A percentile compares a stretch with the other conserved stretches of the same genome.
Conservation (phyloP, 1,140 invertebrate genomes). For the Chrysoperla carnea region DNA sequence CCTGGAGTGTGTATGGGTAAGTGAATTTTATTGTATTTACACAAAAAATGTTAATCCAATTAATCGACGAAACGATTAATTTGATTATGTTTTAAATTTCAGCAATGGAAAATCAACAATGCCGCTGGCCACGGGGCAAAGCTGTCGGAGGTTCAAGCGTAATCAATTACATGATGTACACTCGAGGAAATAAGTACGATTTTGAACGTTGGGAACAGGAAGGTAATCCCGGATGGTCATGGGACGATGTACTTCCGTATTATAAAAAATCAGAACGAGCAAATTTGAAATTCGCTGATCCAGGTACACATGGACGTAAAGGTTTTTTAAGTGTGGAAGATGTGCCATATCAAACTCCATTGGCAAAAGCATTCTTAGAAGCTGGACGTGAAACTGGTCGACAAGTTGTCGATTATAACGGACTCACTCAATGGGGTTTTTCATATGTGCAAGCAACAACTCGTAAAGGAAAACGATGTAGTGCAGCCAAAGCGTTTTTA, state of each 20-base stretch:
- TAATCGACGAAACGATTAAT: no score
- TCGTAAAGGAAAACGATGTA: conserved; percentile 24
- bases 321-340: conserved; percentile 40
- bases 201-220: conserved; percentile 55
- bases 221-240: conserved; percentile 55
- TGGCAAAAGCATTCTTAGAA: conserved; percentile 45
- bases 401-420: conserved; percentile 41
- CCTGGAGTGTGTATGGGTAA: conserved; percentile 40
- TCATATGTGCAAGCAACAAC: conserved; percentile 47
- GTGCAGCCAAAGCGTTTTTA: conserved; percentile 36
- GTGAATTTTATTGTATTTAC: conserved; percentile 18
- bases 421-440: conserved; percentile 40
- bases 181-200: no score
- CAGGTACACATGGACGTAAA: conserved; percentile 28
- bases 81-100: no score
- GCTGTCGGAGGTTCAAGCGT: conserved; percentile 57
- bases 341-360: conserved; percentile 36
- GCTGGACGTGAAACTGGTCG: conserved; percentile 57
- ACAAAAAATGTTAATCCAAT: conserved; percentile 9
- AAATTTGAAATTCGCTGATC: conserved; percentile 18
- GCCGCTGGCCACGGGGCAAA: conserved; percentile 38
- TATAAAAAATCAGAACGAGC: conserved; percentile 41
- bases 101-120: conserved; percentile 30
- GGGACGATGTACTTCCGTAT: conserved; percentile 49
- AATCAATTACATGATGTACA: conserved; percentile 75